Conservation (phyloP, 2,888 invertebrate species). For the Chrysotoxum bicinctum region DNA sequence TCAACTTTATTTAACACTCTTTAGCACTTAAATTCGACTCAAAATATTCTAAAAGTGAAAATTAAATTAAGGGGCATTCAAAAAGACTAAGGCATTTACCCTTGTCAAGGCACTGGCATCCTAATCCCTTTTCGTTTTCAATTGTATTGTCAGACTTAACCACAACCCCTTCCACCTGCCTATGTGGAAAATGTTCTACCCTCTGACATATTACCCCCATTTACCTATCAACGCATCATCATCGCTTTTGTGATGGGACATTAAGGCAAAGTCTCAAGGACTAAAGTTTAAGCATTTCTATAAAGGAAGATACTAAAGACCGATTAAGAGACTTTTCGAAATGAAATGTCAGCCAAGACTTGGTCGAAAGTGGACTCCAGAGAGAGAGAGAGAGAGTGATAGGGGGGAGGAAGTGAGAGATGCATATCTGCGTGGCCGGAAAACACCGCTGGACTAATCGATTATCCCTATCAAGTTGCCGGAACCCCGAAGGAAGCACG, state of each 20-base stretch:
- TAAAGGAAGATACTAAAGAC: slow-evolving; percentile 5
- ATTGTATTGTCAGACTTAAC: slow-evolving; percentile 24
- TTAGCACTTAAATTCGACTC: slow-evolving; percentile 11
- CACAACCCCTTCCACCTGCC: neutral
- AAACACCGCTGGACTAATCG: slow-evolving; percentile 35
- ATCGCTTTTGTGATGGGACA: slow-evolving; percentile 1
- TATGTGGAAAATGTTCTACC: neutral
- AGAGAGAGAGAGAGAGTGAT: neutral
- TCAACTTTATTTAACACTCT: neutral
- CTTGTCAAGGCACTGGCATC: slow-evolving; percentile 18
- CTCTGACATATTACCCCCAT: slow-evolving; percentile 16
- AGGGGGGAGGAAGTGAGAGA: too few relatives aligned
- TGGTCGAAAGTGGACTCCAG: slow-evolving; percentile 15
- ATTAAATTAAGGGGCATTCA: slow-evolving; percentile 26
- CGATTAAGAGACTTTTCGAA: slow-evolving; percentile 24
- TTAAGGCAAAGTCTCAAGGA: neutral
- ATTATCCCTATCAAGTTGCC: slow-evolving; percentile 40
- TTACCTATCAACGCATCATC: slow-evolving; percentile 47
- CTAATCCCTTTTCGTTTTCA: neutral
- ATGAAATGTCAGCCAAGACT: slow-evolving; percentile 4
- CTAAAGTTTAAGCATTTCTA: neutral
- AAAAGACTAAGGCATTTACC: slow-evolving; percentile 4
- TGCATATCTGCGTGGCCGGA: slow-evolving; percentile 7
- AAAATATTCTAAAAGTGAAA: neutral
- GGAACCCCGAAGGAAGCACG: slow-evolving; percentile 31